Evolutionary conservation across 2,797 vertebrate species (phyloP), one percentile per base, ranked within the genome.

Genomic region (Pagetopsis macropterus): DNA sequence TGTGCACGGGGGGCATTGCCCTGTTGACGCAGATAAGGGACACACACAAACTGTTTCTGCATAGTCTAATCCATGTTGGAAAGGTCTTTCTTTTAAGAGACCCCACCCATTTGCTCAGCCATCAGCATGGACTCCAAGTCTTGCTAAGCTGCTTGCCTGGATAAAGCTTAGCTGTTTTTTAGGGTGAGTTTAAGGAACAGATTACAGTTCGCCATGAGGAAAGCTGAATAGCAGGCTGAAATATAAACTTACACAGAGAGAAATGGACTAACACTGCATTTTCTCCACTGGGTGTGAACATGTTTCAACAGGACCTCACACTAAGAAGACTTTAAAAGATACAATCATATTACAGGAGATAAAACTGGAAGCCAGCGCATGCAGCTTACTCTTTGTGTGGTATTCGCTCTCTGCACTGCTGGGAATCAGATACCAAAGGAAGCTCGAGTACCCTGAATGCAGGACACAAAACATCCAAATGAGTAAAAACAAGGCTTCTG

Each of bases 91-190:
- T 72, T 41, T 16, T 33, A 2, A 61, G 55, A 46, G 72, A 31
- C 54, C 19, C 37, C 48, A 33, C 41, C 50, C 16, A 55, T 15
- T n/a, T 5, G 56, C 46, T 66, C 62, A 68, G 21, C 1, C 59
- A 21, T 68, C 67, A 63, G 45, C 40, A 1, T 16, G 49, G 49
- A 9, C 74, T 31, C 58, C 17, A 43, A 76, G 2, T 52, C 65
- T 4, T 70, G 58, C 33, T 73, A 65, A 70, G 70, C 79, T 21
- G 58, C 78, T 81, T 44, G 54, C 27, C 54, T 69, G 64, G 69
- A 70, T 55, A 44, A 73, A 79, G 66, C 45, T 67, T 44, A 65
- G 8, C 51, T 52, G 44, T 62, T 58, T 74, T 73, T 41, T 27
- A 52, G 6, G 7, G 12, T 13, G 43, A 4, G 48, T 72, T 67